These are phyloP conservation scores for Myrmecophaga tridactyla DNA, from an alignment of 2,113 vertebrate species.

Conservation along the genomic window DNA sequence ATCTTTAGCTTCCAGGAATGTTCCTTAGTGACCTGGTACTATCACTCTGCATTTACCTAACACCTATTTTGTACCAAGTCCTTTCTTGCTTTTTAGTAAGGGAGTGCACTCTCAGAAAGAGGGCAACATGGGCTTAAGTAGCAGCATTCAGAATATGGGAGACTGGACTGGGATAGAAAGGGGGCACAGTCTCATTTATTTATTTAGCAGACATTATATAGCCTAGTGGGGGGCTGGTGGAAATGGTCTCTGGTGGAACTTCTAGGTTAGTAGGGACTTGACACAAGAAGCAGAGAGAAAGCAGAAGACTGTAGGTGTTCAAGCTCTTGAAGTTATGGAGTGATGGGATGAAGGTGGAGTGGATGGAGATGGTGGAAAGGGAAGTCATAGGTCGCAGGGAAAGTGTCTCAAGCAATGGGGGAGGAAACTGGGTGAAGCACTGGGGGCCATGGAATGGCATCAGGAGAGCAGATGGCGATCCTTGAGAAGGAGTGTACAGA, in stretches of 20 bases:
- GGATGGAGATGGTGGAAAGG: not conserved
- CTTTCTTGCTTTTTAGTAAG: not conserved
- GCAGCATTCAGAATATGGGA: not conserved
- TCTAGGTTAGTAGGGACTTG: not conserved
- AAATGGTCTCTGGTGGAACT: not conserved
- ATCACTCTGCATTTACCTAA: not conserved
- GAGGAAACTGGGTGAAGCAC: slow-evolving; percentile 54
- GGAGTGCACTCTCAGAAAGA: not conserved
- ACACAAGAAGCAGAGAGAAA: not conserved
- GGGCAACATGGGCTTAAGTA: not conserved
- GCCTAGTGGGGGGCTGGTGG: not conserved
- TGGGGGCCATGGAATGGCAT: slow-evolving; percentile 66
- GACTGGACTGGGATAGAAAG: not conserved
- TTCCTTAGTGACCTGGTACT: not conserved
- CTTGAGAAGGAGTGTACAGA: slow-evolving; percentile 74
- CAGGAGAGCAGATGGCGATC: slow-evolving; percentile 72
- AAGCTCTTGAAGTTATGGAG: not conserved
- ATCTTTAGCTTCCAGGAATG: not conserved
- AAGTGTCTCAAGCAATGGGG: slow-evolving; percentile 52
- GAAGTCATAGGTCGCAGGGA: slow-evolving; percentile 25
- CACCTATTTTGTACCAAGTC: not conserved
- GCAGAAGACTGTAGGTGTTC: not conserved
- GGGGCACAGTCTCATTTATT: not conserved
- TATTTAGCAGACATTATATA: not conserved
- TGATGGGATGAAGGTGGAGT: not conserved